Evolutionary conservation across 2,888 invertebrate species (phyloP).

Genomic region (Sesamia inferens): DNA sequence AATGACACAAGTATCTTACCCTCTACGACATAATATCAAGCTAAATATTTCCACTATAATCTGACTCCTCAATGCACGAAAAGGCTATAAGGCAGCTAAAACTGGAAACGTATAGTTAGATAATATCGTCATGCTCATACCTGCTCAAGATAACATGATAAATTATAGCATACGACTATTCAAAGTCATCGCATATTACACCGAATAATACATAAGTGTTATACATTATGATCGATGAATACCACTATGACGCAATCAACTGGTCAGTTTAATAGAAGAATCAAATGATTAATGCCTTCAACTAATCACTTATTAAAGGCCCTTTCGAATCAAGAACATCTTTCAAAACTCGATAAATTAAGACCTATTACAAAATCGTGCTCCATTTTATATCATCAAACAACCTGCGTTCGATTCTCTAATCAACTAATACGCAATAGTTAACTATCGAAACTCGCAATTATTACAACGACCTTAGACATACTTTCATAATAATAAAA

Average conservation of each 20-base stretch:
- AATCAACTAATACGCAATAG: constrained; percentile 49
- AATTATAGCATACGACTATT: constrained; percentile 8
- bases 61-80: not conserved
- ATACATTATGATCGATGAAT: constrained; percentile 21
- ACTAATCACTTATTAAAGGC: constrained; percentile 37
- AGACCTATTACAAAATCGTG: constrained; percentile 34
- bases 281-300: constrained; percentile 18
- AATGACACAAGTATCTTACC: not conserved
- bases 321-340: constrained; percentile 34
- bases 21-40: not conserved
- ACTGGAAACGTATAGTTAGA: not conserved
- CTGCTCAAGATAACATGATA: not conserved
- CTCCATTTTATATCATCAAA: constrained; percentile 45
- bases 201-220: not conserved
- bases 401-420: constrained; percentile 44
- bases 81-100: not conserved
- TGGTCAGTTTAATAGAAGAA: constrained; percentile 24
- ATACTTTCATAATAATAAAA: constrained; percentile 44
- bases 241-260: constrained; percentile 9
- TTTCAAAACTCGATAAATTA: constrained; percentile 38
- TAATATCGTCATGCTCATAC: not conserved
- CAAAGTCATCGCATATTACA: not conserved
- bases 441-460: constrained; percentile 41
- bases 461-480: constrained; percentile 55
- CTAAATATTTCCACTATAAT: not conserved